Evolutionary conservation across 2,888 invertebrate species (phyloP).

Genomic region (Biston stratarius): DNA sequence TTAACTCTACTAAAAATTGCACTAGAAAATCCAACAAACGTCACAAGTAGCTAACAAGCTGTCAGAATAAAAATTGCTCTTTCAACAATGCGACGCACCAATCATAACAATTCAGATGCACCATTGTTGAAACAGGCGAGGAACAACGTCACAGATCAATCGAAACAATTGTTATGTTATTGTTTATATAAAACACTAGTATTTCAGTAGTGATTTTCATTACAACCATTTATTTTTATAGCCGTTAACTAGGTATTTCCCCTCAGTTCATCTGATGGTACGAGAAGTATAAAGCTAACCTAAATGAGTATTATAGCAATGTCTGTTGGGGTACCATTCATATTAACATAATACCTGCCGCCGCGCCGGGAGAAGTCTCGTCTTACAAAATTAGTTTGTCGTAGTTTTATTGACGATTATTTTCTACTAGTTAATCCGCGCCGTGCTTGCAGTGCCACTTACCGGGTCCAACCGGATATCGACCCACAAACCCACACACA

Average conservation of each 20-base stretch:
- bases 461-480: no score
- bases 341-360: no score
- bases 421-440: no score
- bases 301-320: no score
- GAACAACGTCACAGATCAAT: slow-evolving; percentile 2
- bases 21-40: background rate
- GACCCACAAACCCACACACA: no score
- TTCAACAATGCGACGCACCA: slow-evolving; percentile 9
- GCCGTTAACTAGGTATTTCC: background rate
- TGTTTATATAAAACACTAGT: background rate
- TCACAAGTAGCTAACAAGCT: slow-evolving; percentile 7
- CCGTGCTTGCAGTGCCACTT: no score
- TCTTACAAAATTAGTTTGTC: no score
- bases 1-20: background rate
- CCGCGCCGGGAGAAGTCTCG: no score
- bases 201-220: background rate
- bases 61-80: slow-evolving; percentile 3
- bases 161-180: background rate
- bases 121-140: slow-evolving; percentile 5
- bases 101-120: slow-evolving; percentile 19
- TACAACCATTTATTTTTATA: background rate
- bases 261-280: no score
- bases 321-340: no score
- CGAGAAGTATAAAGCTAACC: no score
- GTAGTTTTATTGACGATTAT: no score